Evolutionary conservation across 1,140 invertebrate species (phyloP), one percentile per base, ranked within the genome.

Genomic region (Brachionus manjavacas): DNA sequence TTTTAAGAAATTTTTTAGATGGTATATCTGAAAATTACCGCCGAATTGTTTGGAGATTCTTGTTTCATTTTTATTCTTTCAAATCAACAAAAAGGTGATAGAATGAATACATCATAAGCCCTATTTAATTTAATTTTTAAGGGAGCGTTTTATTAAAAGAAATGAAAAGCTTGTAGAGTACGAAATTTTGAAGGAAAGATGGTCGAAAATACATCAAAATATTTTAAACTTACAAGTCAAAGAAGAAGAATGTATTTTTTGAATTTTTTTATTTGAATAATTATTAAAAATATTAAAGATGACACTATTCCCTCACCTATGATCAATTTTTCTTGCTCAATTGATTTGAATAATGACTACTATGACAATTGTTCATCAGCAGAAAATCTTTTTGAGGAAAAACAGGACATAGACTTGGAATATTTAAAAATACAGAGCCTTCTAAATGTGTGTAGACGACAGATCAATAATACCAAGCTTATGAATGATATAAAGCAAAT

Each of bases 111-210:
- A 35, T 35, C 31, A 6, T 35, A 35, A 2, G 7, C 4, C 31
- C 31, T 35, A 7, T 35, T 35, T 35, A 12, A 25, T 31, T 80
- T 80, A 31, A 64, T 39, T 41, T 60, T 39, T 81, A 28, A 81
- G 79, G 39, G 79, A 81, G 64, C 55, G 79, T 43, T 81, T 64
- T 64, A 16, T 81, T 3, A 81, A 81, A 81, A 14, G 41, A 64
- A 41, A 68, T 14, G 79, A 81, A 81, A 60, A 68, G 20, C 20
- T 64, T 41, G 25, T 81, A n/a, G 28, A 81, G 23, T 81, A 81
- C 39, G 2, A n/a, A 46, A 2, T 81, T 20, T 64, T 81, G 31
- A 81, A 81, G 25, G 35, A 64, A 31, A 60, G 52, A 46, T 81
- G 79, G 79, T 43, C 35, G 6, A 60, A 81, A 81, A 81, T 81